phyloP scores from a whole-genome alignment of 2,797 vertebrate genomes.

The Tadarida brasiliensis region DNA sequence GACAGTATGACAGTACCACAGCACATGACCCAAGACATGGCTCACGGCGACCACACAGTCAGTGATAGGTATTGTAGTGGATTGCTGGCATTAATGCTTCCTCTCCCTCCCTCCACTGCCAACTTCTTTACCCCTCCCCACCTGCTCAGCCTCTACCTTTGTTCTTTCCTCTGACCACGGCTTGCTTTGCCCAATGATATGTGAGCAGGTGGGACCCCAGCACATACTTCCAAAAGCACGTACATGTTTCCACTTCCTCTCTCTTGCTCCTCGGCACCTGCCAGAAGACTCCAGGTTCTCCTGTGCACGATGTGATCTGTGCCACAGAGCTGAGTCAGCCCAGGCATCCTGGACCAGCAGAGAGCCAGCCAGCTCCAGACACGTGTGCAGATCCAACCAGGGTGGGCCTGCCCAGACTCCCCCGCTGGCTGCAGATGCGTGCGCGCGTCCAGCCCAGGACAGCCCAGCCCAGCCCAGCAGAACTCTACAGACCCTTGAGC shows the following conservation, averaged over 20 bases:
- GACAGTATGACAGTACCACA: background rate
- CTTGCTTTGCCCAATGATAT: background rate
- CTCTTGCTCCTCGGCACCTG: background rate
- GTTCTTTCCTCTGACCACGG: background rate
- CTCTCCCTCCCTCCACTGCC: too few species aligned
- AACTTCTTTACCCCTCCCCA: background rate
- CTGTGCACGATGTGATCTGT: background rate
- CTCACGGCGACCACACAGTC: background rate
- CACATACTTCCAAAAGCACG: background rate
- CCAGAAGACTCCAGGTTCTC: background rate
- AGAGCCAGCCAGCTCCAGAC: background rate
- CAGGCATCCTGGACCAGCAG: background rate
- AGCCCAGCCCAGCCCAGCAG: background rate
- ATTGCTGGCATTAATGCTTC: accelerated
- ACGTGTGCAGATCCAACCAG: accelerated
- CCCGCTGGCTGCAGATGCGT: background rate
- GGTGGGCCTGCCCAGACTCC: background rate
- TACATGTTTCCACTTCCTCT: background rate
- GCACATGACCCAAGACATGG: background rate
- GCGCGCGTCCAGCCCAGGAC: background rate
- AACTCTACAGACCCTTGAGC: background rate
- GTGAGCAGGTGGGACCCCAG: background rate
- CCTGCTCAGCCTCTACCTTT: background rate
- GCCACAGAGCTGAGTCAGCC: background rate
- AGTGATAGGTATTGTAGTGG: background rate